Evolutionary conservation across 2,797 vertebrate species (phyloP).

Genomic region (Thamnophis elegans): DNA sequence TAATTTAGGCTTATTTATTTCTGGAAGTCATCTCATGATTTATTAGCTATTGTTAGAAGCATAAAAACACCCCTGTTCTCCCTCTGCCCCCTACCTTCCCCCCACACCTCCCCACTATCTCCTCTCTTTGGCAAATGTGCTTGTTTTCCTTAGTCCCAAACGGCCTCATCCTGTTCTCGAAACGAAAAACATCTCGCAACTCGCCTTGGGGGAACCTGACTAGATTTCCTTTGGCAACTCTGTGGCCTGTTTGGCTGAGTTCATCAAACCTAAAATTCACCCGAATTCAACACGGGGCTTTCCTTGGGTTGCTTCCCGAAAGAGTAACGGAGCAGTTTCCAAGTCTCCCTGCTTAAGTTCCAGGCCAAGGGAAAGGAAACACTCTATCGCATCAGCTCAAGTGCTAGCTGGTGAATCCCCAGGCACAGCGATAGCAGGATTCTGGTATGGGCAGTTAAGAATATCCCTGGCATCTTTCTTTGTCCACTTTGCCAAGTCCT

Average conservation of each 20-base stretch:
- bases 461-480: not conserved
- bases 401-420: not conserved
- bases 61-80: not conserved
- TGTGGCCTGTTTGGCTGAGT: not conserved
- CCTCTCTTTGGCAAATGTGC: constrained; percentile 40
- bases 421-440: not conserved
- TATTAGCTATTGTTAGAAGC: constrained; percentile 2
- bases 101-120: not conserved
- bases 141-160: not conserved
- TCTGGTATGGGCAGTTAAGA: not conserved
- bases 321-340: not conserved
- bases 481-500: not conserved
- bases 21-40: not conserved
- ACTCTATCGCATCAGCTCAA: not conserved
- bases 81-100: not conserved
- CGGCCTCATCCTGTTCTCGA: not conserved
- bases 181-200: not conserved
- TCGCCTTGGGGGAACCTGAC: not conserved
- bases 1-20: not conserved
- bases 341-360: not conserved
- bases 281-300: not conserved
- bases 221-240: not conserved
- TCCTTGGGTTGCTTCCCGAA: not conserved
- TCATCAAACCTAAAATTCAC: constrained; percentile 5
- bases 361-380: too few species aligned